A percentile compares a stretch with the other conserved stretches of the same genome.
These are phyloP conservation scores for Microtus agrestis DNA, from an alignment of 2,797 vertebrate species.

Conservation along the genomic window DNA sequence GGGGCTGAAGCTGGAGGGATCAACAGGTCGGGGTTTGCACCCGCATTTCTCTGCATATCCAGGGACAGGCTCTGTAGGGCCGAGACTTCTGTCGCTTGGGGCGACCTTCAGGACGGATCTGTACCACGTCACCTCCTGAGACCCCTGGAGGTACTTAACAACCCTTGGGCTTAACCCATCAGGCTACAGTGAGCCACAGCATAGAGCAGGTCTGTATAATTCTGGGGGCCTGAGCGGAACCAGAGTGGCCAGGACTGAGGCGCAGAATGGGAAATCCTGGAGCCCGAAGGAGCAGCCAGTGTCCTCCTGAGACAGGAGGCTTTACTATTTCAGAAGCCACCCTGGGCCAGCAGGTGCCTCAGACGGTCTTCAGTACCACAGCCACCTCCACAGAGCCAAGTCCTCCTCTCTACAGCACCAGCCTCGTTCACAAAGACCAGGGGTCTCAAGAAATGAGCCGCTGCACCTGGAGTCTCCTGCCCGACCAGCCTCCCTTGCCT, in stretches of 20 bases:
- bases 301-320: not conserved
- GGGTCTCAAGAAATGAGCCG: not conserved
- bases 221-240: not conserved
- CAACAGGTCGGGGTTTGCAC: not conserved
- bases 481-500: not conserved
- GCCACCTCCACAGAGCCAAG: not conserved
- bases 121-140: conserved; percentile 39
- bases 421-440: too few species aligned
- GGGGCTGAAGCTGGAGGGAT: not conserved
- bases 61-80: accelerated
- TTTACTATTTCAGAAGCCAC: not conserved
- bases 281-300: not conserved
- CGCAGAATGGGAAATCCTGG: not conserved
- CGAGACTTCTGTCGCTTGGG: not conserved
- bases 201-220: not conserved
- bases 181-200: not conserved
- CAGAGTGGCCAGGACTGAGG: not conserved
- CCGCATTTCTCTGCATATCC: not conserved
- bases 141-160: not conserved
- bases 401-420: accelerated
- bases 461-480: not conserved
- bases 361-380: accelerated
- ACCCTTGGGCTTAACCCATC: accelerated
- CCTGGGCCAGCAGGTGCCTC: not conserved
- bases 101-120: conserved; percentile 27